Evolutionary conservation across 2,113 vertebrate genomes (phyloP), one percentile per base, ranked within the genome.

Genomic region (Neotoma lepida): DNA sequence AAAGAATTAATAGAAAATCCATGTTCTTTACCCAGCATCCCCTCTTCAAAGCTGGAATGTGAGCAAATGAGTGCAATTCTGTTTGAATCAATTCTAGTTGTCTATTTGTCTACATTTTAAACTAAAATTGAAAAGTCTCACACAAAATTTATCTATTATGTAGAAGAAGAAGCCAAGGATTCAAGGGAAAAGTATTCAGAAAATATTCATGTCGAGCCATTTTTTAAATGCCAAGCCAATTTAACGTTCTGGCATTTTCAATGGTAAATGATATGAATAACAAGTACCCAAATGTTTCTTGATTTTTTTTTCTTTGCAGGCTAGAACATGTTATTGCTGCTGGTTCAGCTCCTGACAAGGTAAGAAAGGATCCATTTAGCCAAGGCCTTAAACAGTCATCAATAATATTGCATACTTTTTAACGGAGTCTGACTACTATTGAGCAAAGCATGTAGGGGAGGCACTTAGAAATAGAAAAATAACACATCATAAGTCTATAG

Each of bases 191-290:
- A 90, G 51, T 89, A 88, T 93, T 80, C 39, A 94, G 58, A 88
- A 89, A 78, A 4, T 54, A 54, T 92, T 97, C 58, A 80, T 91
- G 51, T 86, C 63, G 91, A 91, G 10, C 6, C 95, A 35, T 95
- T 41, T 56, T 61, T 80, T 41, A 90, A 61, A 70, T 78, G 9
- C 68, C 39, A 56, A 73, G 33, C 78, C 26, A 84, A 87, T 73
- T 91, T 54, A 95, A 68, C 84, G 14, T 84, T 81, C 33, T n/a
- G 74, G 58, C 76, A 87, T 91, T 85, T 93, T 96, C 74, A 77
- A 46, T 94, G 90, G 70, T 44, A 87, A 82, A 87, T 96, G 9
- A 33, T 91, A 94, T 94, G 44, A 63, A 93, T 86, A 93, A 73
- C 86, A 41, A 76, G 88, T 56, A 68, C 56, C 56, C 10, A 82